Evolutionary conservation across 2,113 vertebrate genomes (phyloP).

Genomic region (Callocephalon fimbriatum): DNA sequence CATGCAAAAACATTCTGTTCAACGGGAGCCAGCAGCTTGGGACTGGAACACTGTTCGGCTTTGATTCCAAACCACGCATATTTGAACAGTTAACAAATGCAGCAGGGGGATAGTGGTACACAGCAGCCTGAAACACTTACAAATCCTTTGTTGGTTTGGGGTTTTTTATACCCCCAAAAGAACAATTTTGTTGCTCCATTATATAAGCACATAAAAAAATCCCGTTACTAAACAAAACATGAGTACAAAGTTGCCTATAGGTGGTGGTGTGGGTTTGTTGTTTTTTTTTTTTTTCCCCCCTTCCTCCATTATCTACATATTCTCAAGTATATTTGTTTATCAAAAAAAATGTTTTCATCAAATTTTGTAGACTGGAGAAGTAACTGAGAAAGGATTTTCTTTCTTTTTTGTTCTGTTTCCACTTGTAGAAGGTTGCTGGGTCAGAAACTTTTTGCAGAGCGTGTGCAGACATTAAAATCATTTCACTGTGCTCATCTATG

Average conservation of each 20-base stretch:
- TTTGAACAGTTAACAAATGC: conserved; percentile 72
- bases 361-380: neutral
- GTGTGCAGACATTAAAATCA: neutral
- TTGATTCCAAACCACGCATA: conserved; percentile 80
- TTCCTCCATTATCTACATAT: neutral
- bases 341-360: neutral
- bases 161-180: neutral
- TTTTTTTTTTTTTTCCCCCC: fast-evolving
- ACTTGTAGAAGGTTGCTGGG: conserved; percentile 16
- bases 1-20: neutral
- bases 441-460: neutral
- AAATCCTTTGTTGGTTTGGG: conserved; percentile 15
- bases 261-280: neutral
- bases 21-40: conserved; percentile 61
- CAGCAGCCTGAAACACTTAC: conserved; percentile 25
- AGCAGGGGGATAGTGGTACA: conserved; percentile 50
- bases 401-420: neutral
- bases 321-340: neutral
- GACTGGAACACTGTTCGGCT: conserved; percentile 58
- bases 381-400: conserved; percentile 8
- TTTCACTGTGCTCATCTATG: neutral
- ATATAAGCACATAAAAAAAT: neutral
- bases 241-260: neutral
- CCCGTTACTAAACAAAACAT: neutral
- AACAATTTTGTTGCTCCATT: neutral